Evolutionary conservation across 2,797 vertebrate species (phyloP).

Genomic region (Danio jaintianensis): DNA sequence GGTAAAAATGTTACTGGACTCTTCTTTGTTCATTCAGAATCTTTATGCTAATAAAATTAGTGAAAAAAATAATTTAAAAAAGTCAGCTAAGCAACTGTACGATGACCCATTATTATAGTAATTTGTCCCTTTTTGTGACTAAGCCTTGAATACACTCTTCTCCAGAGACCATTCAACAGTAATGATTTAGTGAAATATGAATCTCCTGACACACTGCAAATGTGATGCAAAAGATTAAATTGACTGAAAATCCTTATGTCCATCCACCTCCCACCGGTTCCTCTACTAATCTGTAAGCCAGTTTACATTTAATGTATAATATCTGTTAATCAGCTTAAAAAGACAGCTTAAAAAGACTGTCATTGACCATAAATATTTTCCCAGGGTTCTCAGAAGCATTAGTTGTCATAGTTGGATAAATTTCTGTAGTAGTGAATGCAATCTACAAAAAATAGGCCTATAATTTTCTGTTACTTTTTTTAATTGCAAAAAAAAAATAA

Average conservation of each 20-base stretch:
- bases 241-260: not conserved
- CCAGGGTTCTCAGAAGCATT: not conserved
- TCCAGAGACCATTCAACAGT: not conserved
- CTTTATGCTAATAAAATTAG: not conserved
- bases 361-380: not conserved
- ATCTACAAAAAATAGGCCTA: no score
- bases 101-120: not conserved
- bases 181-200: constrained; percentile 22
- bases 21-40: not conserved
- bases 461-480: no score
- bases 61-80: not conserved
- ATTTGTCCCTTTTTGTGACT: not conserved
- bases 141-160: not conserved
- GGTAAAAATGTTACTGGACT: not conserved
- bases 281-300: not conserved
- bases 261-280: not conserved
- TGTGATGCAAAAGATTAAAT: constrained; percentile 2
- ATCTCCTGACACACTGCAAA: constrained; percentile 3
- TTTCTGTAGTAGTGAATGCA: not conserved
- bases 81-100: not conserved
- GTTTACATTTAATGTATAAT: not conserved
- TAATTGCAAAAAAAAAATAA: no score
- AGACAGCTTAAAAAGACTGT: not conserved
- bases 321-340: not conserved
- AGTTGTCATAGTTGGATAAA: not conserved